A percentile compares a stretch with the other conserved stretches of the same genome.
These are phyloP conservation scores for Drosophila mayaguana DNA, from an alignment of 2,888 invertebrate genomes.

Conservation along the genomic window DNA sequence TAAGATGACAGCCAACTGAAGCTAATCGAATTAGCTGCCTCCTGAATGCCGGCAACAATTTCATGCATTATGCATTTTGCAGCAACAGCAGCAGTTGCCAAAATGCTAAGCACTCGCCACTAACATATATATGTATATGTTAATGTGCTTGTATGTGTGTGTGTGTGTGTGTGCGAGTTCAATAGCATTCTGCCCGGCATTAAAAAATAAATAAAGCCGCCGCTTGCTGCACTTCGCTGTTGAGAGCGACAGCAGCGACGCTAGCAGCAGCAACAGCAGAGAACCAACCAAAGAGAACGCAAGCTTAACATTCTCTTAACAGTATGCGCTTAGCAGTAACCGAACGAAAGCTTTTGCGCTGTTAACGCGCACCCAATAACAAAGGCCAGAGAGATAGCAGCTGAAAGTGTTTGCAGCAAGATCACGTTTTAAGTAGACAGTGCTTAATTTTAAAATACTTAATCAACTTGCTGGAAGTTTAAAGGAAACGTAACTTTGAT, in stretches of 20 bases:
- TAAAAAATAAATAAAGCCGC: slow-evolving; percentile 76
- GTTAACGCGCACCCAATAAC: slow-evolving; percentile 1
- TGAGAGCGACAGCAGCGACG: slow-evolving; percentile 23
- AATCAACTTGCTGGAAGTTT: too few species aligned
- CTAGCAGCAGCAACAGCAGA: slow-evolving; percentile 2
- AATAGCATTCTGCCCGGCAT: slow-evolving; percentile 75
- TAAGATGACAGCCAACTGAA: slow-evolving; percentile 45
- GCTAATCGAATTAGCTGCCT: slow-evolving; percentile 63
- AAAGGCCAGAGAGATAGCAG: neutral
- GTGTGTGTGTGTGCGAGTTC: slow-evolving; percentile 60
- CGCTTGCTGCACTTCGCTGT: slow-evolving; percentile 44
- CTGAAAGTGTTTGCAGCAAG: neutral
- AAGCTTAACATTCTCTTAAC: slow-evolving; percentile 35
- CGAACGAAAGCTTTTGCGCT: slow-evolving; percentile 50
- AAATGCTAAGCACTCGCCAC: slow-evolving; percentile 40
- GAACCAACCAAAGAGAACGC: slow-evolving; percentile 14
- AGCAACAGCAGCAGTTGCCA: slow-evolving; percentile 52
- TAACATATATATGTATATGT: slow-evolving; percentile 1
- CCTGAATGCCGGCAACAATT: slow-evolving; percentile 52
- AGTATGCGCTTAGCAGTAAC: slow-evolving; percentile 18
- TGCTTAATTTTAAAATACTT: too few species aligned
- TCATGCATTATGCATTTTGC: slow-evolving; percentile 61
- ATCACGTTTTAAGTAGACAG: neutral
- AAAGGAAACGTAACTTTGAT: too few species aligned
- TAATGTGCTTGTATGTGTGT: slow-evolving; percentile 9